Base-by-base conservation (phyloP, 2,113 vertebrate genomes). In the Xenus cinereus region DNA sequence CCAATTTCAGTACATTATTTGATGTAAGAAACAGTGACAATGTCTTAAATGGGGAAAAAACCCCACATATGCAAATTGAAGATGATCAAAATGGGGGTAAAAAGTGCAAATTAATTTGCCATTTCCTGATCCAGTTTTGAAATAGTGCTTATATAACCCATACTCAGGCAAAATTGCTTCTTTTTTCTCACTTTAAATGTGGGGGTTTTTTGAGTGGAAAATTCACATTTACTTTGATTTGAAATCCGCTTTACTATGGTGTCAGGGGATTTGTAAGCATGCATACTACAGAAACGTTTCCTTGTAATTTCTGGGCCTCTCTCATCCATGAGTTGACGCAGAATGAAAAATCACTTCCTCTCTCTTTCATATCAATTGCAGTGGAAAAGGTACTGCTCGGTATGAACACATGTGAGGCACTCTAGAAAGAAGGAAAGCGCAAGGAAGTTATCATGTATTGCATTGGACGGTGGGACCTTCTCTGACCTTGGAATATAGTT, bases 211-310 rank as follows among this genome's bases (percentile, higher is more conserved):
- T 32, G 8, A 26, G 35, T 62, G 50, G 23, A 91, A 95, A 89
- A 74, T 48, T 57, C 35, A 51, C 46, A 48, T 82, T 71, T 87
- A 27, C 48, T 87, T 88, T 59, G 50, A 71, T 87, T 91, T 82
- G 37, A 91, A 91, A 87, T 75, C 66, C 28, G 46, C 17, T 81
- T 74, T 28, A 21, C 11, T 85, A 0, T 69, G 26, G 37, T 68
- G 45, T 15, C 57, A 73, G 41, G 48, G 50, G 60, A 57, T 73
- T 71, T 69, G 15, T 41, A 87, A 90, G 26, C 37, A 43, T 35
- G 14, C 7, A 54, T 60, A 35, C 14, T 56, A 9, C 45, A 28
- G 78, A 87, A 82, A 62, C 1, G 1, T 64, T 93, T 87, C 43
- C 76, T 60, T 60, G 23, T 50, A 26, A 73, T 93, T 94, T 86